Conservation (phyloP, 1,140 invertebrate species). For the Panagrolaimus sp. region DNA sequence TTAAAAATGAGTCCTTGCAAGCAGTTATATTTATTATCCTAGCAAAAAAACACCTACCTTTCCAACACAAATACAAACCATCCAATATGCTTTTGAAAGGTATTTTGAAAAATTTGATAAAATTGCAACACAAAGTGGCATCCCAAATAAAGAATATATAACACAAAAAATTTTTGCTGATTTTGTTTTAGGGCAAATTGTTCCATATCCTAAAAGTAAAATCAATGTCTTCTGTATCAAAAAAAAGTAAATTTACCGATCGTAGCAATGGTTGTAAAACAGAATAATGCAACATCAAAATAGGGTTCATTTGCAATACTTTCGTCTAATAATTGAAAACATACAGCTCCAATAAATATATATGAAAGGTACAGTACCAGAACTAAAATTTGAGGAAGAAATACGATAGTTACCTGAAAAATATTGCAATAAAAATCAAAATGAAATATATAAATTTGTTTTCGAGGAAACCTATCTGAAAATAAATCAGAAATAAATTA, state of each 20-base stretch:
- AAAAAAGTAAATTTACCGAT: conserved; percentile 16
- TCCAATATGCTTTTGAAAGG: conserved; percentile 21
- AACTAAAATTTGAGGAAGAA: neutral
- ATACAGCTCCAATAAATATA: conserved; percentile 18
- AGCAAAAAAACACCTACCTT: neutral
- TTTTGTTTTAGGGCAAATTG: conserved; percentile 20
- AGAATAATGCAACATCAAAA: conserved; percentile 22
- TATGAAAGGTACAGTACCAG: neutral
- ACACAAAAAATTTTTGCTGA: conserved; percentile 14
- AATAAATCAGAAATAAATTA: too few relatives aligned
- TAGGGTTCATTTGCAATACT: neutral
- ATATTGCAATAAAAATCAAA: neutral
- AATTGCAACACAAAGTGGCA: conserved; percentile 21
- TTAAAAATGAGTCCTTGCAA: too few relatives aligned
- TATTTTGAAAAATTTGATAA: conserved; percentile 24
- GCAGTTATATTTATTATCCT: too few relatives aligned
- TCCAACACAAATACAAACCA: neutral
- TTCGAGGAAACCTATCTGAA: too few relatives aligned
- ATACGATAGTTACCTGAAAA: neutral
- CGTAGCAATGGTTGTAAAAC: conserved; percentile 22
- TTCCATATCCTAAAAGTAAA: conserved; percentile 17
- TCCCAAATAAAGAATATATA: conserved; percentile 18
- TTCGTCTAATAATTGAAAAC: conserved; percentile 18
- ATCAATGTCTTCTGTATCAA: neutral
- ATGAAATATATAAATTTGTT: too few relatives aligned